These are phyloP conservation scores for Stenchaetothrips biformis DNA, from an alignment of 2,888 invertebrate genomes.

Conservation along the genomic window DNA sequence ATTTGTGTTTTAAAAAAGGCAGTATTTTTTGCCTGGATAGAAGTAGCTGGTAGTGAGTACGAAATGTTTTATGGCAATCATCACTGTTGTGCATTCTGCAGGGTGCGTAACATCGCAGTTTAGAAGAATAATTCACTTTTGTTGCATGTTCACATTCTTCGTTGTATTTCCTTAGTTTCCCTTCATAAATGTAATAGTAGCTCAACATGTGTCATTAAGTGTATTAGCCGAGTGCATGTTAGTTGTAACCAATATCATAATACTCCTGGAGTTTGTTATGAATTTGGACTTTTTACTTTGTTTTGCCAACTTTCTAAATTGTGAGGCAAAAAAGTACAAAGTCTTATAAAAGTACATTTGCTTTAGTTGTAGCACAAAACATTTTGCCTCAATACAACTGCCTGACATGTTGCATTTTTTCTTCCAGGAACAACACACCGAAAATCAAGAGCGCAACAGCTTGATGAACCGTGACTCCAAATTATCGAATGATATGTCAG, in stretches of 20 bases:
- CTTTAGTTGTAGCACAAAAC: neutral
- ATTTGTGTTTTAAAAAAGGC: no score
- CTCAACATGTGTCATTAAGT: neutral
- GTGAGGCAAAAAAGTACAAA: neutral
- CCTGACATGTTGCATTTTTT: conserved; percentile 27
- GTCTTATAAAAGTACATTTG: conserved; percentile 26
- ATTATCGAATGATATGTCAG: conserved; percentile 16
- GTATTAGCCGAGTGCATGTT: neutral
- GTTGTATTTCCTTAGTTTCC: conserved; percentile 5
- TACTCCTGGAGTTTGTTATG: no score
- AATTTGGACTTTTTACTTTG: no score
- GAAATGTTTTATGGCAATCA: no score
- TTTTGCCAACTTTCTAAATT: neutral
- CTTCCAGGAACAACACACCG: conserved; percentile 67
- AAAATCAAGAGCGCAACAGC: conserved; percentile 54
- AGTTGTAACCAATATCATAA: no score
- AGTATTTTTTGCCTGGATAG: no score
- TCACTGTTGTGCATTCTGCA: no score
- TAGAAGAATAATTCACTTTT: no score
- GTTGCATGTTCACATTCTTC: neutral
- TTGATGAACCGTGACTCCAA: conserved; percentile 37
- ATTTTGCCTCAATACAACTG: neutral
- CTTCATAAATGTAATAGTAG: neutral
- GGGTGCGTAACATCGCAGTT: no score
- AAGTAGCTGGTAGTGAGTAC: no score